Evolutionary conservation across 2,797 vertebrate genomes (phyloP).

Genomic region (Aphelocoma californica): DNA sequence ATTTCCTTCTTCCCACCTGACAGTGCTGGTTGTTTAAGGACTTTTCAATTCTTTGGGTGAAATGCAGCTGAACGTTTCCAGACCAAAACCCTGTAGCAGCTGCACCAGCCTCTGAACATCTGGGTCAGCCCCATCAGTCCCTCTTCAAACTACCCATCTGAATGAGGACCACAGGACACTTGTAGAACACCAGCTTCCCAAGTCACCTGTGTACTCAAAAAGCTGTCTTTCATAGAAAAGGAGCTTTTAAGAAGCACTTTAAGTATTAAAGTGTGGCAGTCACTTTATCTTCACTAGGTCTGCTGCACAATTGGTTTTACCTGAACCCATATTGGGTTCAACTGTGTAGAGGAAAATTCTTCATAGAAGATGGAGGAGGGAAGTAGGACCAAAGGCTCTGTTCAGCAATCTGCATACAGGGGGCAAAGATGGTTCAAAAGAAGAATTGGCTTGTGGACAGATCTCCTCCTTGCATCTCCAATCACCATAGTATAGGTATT

Average conservation of each 20-base stretch:
- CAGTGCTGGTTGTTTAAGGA: neutral
- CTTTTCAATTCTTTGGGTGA: neutral
- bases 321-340: neutral
- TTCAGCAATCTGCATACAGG: neutral
- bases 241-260: neutral
- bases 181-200: neutral
- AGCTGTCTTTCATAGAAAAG: neutral
- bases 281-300: neutral
- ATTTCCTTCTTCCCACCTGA: neutral
- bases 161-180: neutral
- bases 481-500: neutral
- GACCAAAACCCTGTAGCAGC: neutral
- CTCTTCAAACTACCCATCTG: neutral
- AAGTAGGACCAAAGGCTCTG: neutral
- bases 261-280: neutral
- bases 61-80: neutral
- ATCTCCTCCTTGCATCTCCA: neutral
- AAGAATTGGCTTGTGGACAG: neutral
- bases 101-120: neutral
- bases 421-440: neutral
- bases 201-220: neutral
- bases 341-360: neutral
- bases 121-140: neutral
- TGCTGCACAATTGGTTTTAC: neutral
- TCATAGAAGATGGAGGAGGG: neutral